These are phyloP conservation scores for Akabosia matsudoensis DNA, from an alignment of 1,140 invertebrate genomes.

Conservation along the genomic window DNA sequence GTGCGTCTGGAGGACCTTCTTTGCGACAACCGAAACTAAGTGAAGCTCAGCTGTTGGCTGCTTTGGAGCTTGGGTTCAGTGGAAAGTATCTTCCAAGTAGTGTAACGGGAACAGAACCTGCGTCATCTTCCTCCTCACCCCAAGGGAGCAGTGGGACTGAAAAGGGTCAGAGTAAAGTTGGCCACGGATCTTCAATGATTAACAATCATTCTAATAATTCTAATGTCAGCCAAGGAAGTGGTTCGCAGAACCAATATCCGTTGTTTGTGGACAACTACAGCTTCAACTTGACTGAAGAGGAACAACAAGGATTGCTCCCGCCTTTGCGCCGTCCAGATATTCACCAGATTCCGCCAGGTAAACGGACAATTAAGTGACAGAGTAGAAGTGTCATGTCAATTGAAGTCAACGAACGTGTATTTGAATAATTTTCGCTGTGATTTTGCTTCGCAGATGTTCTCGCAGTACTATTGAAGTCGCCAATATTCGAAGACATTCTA, in stretches of 20 bases:
- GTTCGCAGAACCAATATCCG: slow-evolving; percentile 16
- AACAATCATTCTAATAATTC: not conserved
- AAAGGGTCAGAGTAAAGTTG: not conserved
- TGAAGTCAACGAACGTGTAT: too few species aligned
- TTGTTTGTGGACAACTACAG: slow-evolving; percentile 19
- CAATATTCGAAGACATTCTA: slow-evolving; percentile 25
- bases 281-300: slow-evolving; percentile 7
- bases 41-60: slow-evolving; percentile 10
- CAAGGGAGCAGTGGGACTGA: not conserved
- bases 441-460: slow-evolving; percentile 27
- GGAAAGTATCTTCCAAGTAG: slow-evolving; percentile 16
- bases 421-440: not conserved
- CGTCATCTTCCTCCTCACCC: not conserved
- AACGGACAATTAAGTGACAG: not conserved
- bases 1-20: not conserved
- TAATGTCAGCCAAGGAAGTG: not conserved
- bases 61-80: not conserved
- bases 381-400: too few species aligned
- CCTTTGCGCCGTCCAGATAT: slow-evolving; percentile 34
- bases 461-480: slow-evolving; percentile 29
- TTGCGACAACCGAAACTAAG: not conserved
- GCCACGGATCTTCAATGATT: not conserved
- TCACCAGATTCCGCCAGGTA: slow-evolving; percentile 38
- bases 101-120: not conserved
- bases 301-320: slow-evolving; percentile 33